These are phyloP conservation scores for Phlogophora meticulosa DNA, from an alignment of 2,888 invertebrate genomes.

Conservation along the genomic window DNA sequence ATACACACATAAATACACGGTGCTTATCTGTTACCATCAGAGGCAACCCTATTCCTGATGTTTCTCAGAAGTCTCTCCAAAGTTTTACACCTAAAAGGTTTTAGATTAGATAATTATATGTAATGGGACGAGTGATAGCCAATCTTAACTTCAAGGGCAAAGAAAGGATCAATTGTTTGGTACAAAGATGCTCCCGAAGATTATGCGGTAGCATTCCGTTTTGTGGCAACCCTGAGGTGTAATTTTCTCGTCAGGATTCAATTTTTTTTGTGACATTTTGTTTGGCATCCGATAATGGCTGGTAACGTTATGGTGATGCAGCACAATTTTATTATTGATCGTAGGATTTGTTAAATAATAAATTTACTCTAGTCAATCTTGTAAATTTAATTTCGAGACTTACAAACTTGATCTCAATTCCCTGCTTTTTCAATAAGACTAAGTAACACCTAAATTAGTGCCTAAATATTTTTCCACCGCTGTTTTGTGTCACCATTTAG, in stretches of 20 bases:
- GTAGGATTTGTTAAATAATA: not conserved
- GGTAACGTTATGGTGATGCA: conserved; percentile 59
- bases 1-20: conserved; percentile 5
- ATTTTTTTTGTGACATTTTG: conserved; percentile 59
- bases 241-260: conserved; percentile 81
- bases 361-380: not conserved
- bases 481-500: no score
- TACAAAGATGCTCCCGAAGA: conserved; percentile 80
- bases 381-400: not conserved
- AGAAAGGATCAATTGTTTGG: conserved; percentile 74
- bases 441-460: no score
- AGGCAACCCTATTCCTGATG: conserved; percentile 68
- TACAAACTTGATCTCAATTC: not conserved
- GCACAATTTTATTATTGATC: conserved; percentile 39
- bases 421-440: no score
- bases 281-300: conserved; percentile 62
- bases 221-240: conserved; percentile 71
- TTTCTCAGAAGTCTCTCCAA: conserved; percentile 87
- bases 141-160: conserved; percentile 74
- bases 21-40: conserved; percentile 38
- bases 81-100: conserved; percentile 88
- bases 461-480: no score
- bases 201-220: conserved; percentile 84
- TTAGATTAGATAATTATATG: conserved; percentile 90
- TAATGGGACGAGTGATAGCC: conserved; percentile 82